Evolutionary conservation across 1,140 invertebrate species (phyloP).

Genomic region (Rhyacophila brunnea): DNA sequence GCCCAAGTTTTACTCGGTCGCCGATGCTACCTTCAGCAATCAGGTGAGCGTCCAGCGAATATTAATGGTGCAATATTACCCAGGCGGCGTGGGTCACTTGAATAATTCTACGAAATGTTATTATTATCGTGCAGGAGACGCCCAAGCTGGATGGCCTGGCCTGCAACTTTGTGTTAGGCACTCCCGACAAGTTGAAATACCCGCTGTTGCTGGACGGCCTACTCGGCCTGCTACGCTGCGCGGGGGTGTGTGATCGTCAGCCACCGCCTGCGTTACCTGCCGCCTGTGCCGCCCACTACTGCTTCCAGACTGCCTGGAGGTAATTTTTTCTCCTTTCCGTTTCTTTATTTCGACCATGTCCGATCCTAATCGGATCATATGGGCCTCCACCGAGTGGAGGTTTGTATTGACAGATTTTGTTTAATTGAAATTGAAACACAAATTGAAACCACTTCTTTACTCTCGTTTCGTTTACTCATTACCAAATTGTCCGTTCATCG

Average conservation of each 20-base stretch:
- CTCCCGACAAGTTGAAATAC: constrained; percentile 88
- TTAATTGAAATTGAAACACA: too few relatives aligned
- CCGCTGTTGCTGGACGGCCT: constrained; percentile 81
- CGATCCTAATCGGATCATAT: too few relatives aligned
- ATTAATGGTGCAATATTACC: too few relatives aligned
- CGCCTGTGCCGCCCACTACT: constrained; percentile 85
- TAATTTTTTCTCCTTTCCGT: too few relatives aligned
- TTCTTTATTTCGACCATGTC: too few relatives aligned
- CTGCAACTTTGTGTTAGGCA: constrained; percentile 89
- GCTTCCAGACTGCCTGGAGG: constrained; percentile 85
- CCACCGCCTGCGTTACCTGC: constrained; percentile 62
- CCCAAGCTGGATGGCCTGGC: constrained; percentile 89
- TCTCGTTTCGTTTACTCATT: too few relatives aligned
- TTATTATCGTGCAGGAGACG: constrained; percentile 43
- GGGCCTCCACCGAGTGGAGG: too few relatives aligned
- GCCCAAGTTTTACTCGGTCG: constrained; percentile 85
- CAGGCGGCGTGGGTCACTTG: too few relatives aligned
- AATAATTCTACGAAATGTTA: too few relatives aligned
- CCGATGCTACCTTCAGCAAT: constrained; percentile 72
- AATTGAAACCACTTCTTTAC: too few relatives aligned
- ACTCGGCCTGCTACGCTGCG: constrained; percentile 73
- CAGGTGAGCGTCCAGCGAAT: constrained; percentile 55
- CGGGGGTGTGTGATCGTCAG: constrained; percentile 68
- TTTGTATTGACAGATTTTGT: too few relatives aligned
- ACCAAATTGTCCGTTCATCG: too few relatives aligned